Percentiles rank a stretch among this genome's conserved stretches.
These are phyloP conservation scores for Psephotus haematonotus DNA, from an alignment of 2,113 vertebrate genomes.

Conservation along the genomic window DNA sequence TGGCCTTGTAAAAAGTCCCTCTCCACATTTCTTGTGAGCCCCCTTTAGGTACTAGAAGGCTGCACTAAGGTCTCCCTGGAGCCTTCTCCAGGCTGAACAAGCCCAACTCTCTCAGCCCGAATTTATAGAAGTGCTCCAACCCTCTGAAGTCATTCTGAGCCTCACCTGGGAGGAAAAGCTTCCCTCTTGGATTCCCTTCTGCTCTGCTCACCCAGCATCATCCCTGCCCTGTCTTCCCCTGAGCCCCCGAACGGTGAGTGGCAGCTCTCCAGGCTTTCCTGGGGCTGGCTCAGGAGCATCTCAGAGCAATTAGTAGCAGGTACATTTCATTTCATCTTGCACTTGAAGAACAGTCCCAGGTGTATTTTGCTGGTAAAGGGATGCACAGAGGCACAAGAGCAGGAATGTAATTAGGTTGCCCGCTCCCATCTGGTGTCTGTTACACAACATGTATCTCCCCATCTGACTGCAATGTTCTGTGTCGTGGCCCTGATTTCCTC, in stretches of 20 bases:
- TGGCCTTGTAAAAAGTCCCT: not conserved
- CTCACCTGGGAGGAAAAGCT: not conserved
- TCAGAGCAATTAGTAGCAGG: not conserved
- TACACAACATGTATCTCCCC: not conserved
- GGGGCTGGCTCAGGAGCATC: not conserved
- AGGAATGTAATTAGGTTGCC: not conserved
- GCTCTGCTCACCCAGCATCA: not conserved
- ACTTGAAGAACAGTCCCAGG: not conserved
- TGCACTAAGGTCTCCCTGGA: not conserved
- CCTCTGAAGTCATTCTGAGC: not conserved
- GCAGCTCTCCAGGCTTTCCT: not conserved
- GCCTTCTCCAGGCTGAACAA: not conserved
- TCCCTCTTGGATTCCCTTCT: not conserved
- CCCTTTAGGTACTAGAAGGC: not conserved
- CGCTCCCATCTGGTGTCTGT: not conserved
- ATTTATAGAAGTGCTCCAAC: not conserved
- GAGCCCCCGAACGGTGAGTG: not conserved
- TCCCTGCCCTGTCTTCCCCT: not conserved
- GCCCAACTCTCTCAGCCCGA: not conserved
- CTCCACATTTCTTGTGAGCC: not conserved
- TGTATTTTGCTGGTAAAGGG: not conserved
- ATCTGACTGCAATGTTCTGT: rapidly evolving
- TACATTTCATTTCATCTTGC: not conserved
- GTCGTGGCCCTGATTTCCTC: not conserved
- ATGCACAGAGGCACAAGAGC: not conserved